Base-by-base conservation (phyloP, 2,888 invertebrate genomes). In the Eulithis prunata region DNA sequence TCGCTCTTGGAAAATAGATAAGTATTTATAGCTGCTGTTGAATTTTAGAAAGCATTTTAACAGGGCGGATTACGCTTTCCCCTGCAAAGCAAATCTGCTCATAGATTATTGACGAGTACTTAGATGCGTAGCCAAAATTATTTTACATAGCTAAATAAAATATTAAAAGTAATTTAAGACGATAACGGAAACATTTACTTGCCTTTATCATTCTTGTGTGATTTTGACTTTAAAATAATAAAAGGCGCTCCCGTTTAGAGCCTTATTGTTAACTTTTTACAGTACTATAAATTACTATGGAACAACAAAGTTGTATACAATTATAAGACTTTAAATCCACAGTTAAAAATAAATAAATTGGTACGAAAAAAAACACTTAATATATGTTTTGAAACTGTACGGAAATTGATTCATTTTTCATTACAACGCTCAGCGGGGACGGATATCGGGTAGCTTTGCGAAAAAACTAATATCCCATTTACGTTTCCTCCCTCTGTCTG, bases 381-480 rank as follows among this genome's bases (percentile, higher is more conserved):
- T 68, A 74, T 65, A 76, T 78, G 78, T 75, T 80, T 71, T 71
- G 10, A 75, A 72, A 72, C 52, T 66, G 68, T 2, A 73, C 77
- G 89, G 90, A 90, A 88, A 90, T 90, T 84, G 85, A 78, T 85
- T 88, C 85, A 84, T 89, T 90, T 90, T 89, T 86, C 89, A 85
- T 86, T 78, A 87, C 84, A 87, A 90, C 88, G 85, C 90, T 76
- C 78, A 64, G 79, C 82, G 74, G 79, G 77, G 81, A 74, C 84
- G 87, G 86, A 86, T 78, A 83, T 79, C 73, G 82, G 81, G 84
- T 83, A 82, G 84, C 84, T 82, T 83, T 79, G 82, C 81, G 84
- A 87, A 87, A 87, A 90, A 91, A 90, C 89, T 90, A 90, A 90
- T 90, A 88, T 87, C 86, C 89, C 83, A 89, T 87, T 86, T 86